Percentiles rank a stretch among this genome's conserved stretches.
Conservation (phyloP, 2,888 invertebrate species). For the Dendrolimus houi region DNA sequence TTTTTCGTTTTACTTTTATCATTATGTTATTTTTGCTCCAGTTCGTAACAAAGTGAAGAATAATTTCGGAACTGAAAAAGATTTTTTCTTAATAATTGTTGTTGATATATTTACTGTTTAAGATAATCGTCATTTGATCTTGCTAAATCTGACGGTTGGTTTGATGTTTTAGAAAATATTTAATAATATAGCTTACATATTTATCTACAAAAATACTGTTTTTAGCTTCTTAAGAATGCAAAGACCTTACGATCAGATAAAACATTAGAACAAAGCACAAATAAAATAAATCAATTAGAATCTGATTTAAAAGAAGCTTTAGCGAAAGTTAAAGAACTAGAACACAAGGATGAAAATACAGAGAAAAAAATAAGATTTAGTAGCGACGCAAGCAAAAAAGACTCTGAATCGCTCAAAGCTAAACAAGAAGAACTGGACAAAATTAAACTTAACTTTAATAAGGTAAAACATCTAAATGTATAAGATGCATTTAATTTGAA, state of each 20-base stretch:
- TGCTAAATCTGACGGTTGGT: no score
- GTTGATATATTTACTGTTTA: no score
- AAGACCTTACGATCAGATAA: slow-evolving; percentile 74
- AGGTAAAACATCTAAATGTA: slow-evolving; percentile 30
- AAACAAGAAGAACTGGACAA: slow-evolving; percentile 73
- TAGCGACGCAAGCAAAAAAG: slow-evolving; percentile 53
- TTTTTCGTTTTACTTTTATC: no score
- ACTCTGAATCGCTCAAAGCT: slow-evolving; percentile 52
- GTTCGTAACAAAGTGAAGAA: no score
- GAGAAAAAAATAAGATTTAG: slow-evolving; percentile 72
- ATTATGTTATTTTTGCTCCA: no score
- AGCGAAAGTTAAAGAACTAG: slow-evolving; percentile 74
- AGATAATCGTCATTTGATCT: no score
- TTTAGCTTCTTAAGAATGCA: slow-evolving; percentile 70
- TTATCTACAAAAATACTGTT: slow-evolving; percentile 8
- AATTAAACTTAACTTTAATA: slow-evolving; percentile 68
- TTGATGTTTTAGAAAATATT: no score
- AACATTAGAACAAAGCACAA: slow-evolving; percentile 74
- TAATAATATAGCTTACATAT: no score
- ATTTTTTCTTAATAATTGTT: no score
- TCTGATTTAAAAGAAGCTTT: slow-evolving; percentile 77
- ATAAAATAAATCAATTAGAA: slow-evolving; percentile 79
- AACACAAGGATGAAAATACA: slow-evolving; percentile 66
- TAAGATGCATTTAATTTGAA: neutral
- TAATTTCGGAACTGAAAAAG: no score